These are phyloP conservation scores for Seira sanloemensis DNA, from an alignment of 2,888 invertebrate species.

Conservation along the genomic window DNA sequence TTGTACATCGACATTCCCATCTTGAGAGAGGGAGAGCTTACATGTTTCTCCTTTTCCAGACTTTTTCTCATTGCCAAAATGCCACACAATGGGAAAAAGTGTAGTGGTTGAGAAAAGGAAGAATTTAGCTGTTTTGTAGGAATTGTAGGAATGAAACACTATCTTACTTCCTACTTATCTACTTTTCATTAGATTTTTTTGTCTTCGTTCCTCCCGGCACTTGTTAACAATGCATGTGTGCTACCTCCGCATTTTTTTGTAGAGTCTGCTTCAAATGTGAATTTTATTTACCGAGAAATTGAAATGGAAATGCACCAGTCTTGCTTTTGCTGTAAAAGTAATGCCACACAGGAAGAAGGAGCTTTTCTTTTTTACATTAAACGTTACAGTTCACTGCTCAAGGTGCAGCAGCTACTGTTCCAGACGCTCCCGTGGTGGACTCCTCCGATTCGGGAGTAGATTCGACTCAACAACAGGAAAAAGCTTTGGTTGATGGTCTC, in stretches of 20 bases:
- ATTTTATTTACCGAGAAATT: slow-evolving; percentile 16
- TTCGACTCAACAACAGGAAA: background rate
- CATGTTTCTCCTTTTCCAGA: background rate
- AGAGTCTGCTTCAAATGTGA: background rate
- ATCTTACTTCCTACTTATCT: slow-evolving; percentile 13
- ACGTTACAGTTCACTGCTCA: background rate
- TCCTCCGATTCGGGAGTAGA: background rate
- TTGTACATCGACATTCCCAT: background rate
- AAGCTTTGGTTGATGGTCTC: background rate
- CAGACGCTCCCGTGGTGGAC: background rate
- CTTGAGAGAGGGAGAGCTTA: background rate
- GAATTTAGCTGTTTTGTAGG: background rate
- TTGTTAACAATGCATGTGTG: slow-evolving; percentile 13
- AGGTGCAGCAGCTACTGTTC: background rate
- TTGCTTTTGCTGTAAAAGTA: background rate
- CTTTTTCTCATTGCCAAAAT: background rate
- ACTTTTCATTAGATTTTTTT: slow-evolving; percentile 11
- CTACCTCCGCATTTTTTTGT: background rate
- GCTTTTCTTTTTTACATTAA: background rate
- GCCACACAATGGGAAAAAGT: background rate
- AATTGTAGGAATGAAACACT: background rate
- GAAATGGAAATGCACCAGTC: slow-evolving; percentile 16
- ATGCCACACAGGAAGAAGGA: slow-evolving; percentile 3
- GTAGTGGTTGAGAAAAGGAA: background rate
- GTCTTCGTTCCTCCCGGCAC: background rate